Evolutionary conservation across 2,113 vertebrate genomes (phyloP), one percentile per base, ranked within the genome.

Genomic region (Coptodon bakossiorum): DNA sequence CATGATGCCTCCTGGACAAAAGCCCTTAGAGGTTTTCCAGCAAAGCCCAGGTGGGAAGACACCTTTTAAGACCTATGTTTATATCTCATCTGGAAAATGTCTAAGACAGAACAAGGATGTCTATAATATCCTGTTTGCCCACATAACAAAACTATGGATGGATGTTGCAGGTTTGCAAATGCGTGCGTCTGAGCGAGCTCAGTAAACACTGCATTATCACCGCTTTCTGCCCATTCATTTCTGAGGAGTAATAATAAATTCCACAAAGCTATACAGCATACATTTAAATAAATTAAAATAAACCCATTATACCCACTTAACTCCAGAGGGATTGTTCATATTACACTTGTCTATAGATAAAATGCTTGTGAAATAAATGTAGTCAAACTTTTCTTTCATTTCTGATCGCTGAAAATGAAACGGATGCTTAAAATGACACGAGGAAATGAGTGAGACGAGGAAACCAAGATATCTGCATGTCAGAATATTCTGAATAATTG

Each of bases 391-490:
- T 66, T 38, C 61, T 68, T 66, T 66, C 6, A 10, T n/a, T 38
- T 66, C 61, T 38, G 61, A 66, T 66, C 1, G 11, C 34, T 66
- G 34, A 38, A 68, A 68, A 68, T 68, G 34, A 68, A 68, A 66
- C 34, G 1, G 10, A 22, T 66, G 1, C 10, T 66, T 38, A 38
- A 66, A 68, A 38, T 38, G 61, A 13, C 8, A 22, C 0, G 19
- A 66, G 2, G 0, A 38, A 22, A 38, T 22, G 22, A 68, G 22
- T 38, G 61, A 13, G 8, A 22, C 0, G 19, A 66, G 2, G 0
- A 38, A 22, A 38, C n/a, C 61, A 22, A 66, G 19, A 68, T 22
- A 13, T 68, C 38, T 66, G 17, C 61, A n/a, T n/a, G 34, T 68
- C 61, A 38, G 34, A 13, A 38, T 68, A 38, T 68, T 38, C 34